Evolutionary conservation across 1,140 invertebrate species (phyloP), one percentile per base, ranked within the genome.

Genomic region (Pectinophora gossypiella): DNA sequence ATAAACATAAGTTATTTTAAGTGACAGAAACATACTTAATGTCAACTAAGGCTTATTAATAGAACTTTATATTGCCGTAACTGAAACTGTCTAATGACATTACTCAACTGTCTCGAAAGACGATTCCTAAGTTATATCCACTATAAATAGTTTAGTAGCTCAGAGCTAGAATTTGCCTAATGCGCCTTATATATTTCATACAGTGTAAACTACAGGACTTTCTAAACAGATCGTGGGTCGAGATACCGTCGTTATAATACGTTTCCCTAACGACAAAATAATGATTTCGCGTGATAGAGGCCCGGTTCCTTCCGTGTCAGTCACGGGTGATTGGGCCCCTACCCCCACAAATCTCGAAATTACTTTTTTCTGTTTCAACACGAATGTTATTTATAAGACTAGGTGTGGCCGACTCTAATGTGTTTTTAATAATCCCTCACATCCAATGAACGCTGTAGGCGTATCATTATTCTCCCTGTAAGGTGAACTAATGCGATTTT

Each of bases 401-500:
- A 85, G 84, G 81, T 82, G 81, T 84, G 80, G 83, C 65, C 54
- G 43, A 56, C 72, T 67, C 78, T 87, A 88, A 88, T 88, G 85
- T 68, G 61, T 85, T 82, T 88, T 86, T 84, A 87, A 88, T 86
- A 86, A 88, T 85, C 73, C 73, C 65, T 57, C 63, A 51, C 63
- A 59, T 70, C 69, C 73, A 78, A 76, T 79, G 70, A 69, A 56
- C 64, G 76, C 75, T 74, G 59, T 75, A 78, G 76, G 71, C 78
- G 48, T 56, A 56, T 54, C 74, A 78, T 82, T 77, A 76, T 70
- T 73, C 64, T 64, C 64, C 51, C 13, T 22, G 68, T 65, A 67
- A 72, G 68, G 65, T 63, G 64, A 72, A 76, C 79, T 87, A 87
- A 87, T 87, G 81, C 68, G 81, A 75, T 84, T 87, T 87, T 87